Conservation (phyloP, 1,140 invertebrate species). For the Sitodiplosis mosellana region DNA sequence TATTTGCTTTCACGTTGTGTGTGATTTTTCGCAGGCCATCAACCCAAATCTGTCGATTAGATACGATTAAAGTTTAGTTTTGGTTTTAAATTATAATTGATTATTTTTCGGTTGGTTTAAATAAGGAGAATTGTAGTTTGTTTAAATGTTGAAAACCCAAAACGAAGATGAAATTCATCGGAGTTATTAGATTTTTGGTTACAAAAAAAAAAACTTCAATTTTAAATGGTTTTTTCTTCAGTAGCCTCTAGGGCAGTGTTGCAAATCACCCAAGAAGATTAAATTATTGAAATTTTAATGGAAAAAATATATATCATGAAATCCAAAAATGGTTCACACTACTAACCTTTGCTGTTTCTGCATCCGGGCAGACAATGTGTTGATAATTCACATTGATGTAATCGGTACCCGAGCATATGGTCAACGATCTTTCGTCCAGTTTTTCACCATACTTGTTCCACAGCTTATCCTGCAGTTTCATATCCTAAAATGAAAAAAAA, state of each 20-base stretch:
- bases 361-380: constrained; percentile 85
- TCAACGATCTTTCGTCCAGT: constrained; percentile 88
- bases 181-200: not conserved
- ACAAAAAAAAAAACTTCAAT: not conserved
- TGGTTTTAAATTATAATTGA: not conserved
- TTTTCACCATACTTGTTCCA: constrained; percentile 58
- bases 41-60: constrained; percentile 64
- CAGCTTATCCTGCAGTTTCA: constrained; percentile 63
- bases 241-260: no score
- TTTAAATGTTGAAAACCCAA: not conserved
- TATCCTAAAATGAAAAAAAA: constrained; percentile 41
- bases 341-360: constrained; percentile 73
- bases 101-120: not conserved
- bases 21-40: constrained; percentile 85
- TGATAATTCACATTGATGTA: constrained; percentile 98
- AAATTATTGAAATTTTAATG: no score
- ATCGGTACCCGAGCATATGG: constrained; percentile 96
- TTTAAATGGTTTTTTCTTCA: no score
- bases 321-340: not conserved
- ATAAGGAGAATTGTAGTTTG: not conserved
- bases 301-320: not conserved
- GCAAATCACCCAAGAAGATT: no score
- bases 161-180: not conserved
- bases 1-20: constrained; percentile 97
- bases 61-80: constrained; percentile 2